phyloP scores from a whole-genome alignment of 2,797 vertebrate genomes.

The Hyperoplus lanceolatus region DNA sequence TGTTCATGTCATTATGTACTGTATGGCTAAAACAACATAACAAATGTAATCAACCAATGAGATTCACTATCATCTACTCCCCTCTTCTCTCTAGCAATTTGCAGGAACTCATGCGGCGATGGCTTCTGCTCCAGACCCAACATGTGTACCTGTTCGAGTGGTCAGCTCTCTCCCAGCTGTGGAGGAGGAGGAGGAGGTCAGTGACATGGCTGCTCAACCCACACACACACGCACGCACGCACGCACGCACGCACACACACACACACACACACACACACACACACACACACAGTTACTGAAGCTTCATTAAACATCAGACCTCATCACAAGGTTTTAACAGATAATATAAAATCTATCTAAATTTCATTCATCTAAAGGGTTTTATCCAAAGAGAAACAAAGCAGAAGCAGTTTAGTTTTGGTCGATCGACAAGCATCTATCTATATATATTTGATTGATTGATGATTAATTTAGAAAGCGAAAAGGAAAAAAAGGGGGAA shows the following conservation, averaged over 20 bases:
- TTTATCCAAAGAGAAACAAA: not conserved
- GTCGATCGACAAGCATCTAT: not conserved
- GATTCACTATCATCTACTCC: not conserved
- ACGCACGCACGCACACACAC: too few relatives aligned
- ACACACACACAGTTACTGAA: not conserved
- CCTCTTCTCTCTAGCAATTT: slow-evolving; percentile 86
- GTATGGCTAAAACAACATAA: not conserved
- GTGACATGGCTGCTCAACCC: slow-evolving; percentile 42
- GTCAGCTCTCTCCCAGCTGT: slow-evolving; percentile 94
- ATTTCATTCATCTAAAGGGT: not conserved
- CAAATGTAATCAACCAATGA: not conserved
- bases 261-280: not conserved
- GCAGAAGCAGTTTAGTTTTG: not conserved
- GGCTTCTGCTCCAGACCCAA: slow-evolving; percentile 96
- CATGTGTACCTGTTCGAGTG: slow-evolving; percentile 93
- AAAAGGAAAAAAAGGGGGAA: too few relatives aligned
- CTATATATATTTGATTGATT: not conserved
- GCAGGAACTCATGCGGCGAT: slow-evolving; percentile 92
- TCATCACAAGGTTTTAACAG: not conserved
- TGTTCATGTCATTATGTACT: slow-evolving; percentile 1
- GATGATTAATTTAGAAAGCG: too few relatives aligned
- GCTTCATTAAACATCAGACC: not conserved
- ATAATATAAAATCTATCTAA: not conserved
- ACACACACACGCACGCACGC: not conserved
- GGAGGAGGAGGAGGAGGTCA: slow-evolving; percentile 87